Percentiles rank a stretch among this genome's conserved stretches.
Conservation (phyloP, 2,113 vertebrate genomes). For the Perognathus longimembris region DNA sequence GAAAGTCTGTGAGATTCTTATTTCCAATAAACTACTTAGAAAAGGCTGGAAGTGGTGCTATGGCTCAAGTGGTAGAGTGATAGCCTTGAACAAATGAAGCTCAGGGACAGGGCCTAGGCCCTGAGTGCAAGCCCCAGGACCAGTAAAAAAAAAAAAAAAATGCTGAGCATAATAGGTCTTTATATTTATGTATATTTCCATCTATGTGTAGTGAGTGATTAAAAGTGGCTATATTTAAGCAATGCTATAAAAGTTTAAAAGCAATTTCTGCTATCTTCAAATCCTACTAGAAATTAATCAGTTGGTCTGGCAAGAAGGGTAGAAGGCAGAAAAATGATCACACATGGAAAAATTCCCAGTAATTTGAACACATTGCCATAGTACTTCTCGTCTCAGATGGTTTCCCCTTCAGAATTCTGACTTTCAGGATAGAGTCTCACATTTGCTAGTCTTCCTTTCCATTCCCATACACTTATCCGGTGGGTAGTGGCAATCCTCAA, state of each 20-base stretch:
- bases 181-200: background rate
- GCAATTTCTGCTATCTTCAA: background rate
- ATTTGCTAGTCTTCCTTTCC: background rate
- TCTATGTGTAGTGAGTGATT: background rate
- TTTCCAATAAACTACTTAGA: too few species aligned
- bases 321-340: background rate
- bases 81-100: too few species aligned
- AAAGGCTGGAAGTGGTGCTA: too few species aligned
- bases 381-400: background rate
- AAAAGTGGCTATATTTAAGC: background rate
- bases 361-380: background rate
- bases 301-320: background rate
- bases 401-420: background rate
- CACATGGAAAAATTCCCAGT: background rate
- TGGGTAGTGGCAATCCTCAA: too few species aligned
- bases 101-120: too few species aligned
- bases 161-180: background rate
- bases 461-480: background rate
- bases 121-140: too few species aligned
- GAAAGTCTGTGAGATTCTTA: too few species aligned
- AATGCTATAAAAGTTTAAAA: background rate
- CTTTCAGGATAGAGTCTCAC: background rate
- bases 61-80: too few species aligned
- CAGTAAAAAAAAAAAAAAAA: too few species aligned
- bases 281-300: background rate